Conservation (phyloP, 2,113 vertebrate species). For the Callorhinus ursinus region DNA sequence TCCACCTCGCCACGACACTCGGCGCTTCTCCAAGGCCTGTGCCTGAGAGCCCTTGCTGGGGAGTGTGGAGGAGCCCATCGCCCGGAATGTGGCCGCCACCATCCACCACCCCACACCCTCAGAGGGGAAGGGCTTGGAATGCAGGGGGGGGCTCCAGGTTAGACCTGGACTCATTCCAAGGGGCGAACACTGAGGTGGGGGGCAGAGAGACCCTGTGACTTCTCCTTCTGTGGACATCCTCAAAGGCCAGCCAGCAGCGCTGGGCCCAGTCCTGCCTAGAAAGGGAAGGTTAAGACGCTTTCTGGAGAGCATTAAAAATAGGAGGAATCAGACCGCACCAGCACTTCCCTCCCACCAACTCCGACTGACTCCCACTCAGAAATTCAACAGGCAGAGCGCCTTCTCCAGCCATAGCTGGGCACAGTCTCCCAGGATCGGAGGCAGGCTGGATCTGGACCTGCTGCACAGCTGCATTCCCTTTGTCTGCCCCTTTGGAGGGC, state of each 20-base stretch:
- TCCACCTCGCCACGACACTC: accelerated
- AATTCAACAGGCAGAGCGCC: background rate
- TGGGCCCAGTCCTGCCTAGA: background rate
- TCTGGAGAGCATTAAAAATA: background rate
- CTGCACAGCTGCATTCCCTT: background rate
- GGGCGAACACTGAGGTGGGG: too few relatives aligned
- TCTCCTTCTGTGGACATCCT: background rate
- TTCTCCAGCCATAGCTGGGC: background rate
- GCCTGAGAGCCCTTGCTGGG: background rate
- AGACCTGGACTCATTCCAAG: background rate
- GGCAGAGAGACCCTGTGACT: background rate
- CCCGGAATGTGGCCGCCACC: background rate
- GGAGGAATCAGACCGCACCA: background rate
- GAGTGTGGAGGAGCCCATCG: background rate
- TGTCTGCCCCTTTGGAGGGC: background rate
- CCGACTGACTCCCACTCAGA: background rate
- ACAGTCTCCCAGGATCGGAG: background rate
- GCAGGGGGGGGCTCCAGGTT: background rate
- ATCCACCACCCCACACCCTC: background rate
- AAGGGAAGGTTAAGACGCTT: background rate
- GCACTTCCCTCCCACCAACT: background rate
- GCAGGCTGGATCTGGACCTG: too few relatives aligned
- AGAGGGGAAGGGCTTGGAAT: background rate
- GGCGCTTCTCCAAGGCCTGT: background rate
- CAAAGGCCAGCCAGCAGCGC: background rate